Evolutionary conservation across 2,113 vertebrate genomes (phyloP), one percentile per base, ranked within the genome.

Genomic region (Austrofundulus limnaeus): DNA sequence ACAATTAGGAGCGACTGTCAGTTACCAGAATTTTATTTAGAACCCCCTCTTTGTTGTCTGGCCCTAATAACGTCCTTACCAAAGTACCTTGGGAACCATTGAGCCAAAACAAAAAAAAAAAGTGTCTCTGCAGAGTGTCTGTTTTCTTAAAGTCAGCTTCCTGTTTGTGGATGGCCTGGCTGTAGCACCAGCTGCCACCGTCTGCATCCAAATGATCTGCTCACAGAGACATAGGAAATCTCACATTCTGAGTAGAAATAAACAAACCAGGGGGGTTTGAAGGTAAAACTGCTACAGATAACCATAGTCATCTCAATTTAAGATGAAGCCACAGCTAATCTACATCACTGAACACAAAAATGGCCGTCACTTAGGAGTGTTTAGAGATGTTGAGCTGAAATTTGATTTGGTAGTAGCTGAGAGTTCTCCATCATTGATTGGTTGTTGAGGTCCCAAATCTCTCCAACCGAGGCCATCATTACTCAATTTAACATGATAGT

Each of bases 51-150:
- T 59, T 28, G 63, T 70, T 28, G 31, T 34, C 25, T 15, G 67
- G 57, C 53, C 53, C 54, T 60, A 57, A n/a, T n/a, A 58, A 39
- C 42, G 14, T 28, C 66, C 61, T 66, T 43, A 50, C 60, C 20
- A 21, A 50, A 77, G 74, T 54, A 67, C 56, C 80, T 61, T 21
- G 57, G 80, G 81, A 87, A 78, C 65, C 47, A 55, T 76, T 82
- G 70, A 65, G 41, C 62, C 56, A 57, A 68, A 59, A 28, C 24
- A 25, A 25, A 24, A 46, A 50, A 45, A n/a, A n/a, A n/a, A n/a
- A n/a, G n/a, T n/a, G n/a, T 62, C 55, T 64, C 50, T 0, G 50
- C 72, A 25, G 45, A 57, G 21, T 21, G 2, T 59, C 65, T 66
- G 28, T 54, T 39, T 20, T 39, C 45, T 51, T 28, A 55, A 59